Conservation (phyloP, 2,797 vertebrate genomes). For the Neopelma chrysocephalum region DNA sequence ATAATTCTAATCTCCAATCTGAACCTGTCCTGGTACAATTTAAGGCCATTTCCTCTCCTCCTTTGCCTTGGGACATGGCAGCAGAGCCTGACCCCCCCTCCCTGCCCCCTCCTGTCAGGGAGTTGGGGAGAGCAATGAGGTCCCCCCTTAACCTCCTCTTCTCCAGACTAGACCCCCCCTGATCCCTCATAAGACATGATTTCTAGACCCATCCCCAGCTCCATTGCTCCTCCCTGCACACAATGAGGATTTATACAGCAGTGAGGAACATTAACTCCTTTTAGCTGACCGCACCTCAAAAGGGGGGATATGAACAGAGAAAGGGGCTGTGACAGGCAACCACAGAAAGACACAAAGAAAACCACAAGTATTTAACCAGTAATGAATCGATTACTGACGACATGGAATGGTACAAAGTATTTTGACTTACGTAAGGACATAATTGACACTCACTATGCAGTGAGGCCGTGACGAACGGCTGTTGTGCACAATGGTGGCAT, state of each 20-base stretch:
- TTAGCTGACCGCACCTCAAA: neutral
- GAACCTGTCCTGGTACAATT: neutral
- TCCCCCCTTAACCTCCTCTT: neutral
- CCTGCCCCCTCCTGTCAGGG: neutral
- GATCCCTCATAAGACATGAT: neutral
- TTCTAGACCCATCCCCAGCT: neutral
- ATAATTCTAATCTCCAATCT: neutral
- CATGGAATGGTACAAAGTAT: slow-evolving; percentile 57
- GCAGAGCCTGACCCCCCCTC: neutral
- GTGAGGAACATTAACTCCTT: neutral
- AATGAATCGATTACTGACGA: neutral
- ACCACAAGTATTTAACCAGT: neutral
- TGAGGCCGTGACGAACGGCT: slow-evolving; percentile 84
- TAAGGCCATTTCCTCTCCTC: neutral
- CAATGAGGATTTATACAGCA: no score
- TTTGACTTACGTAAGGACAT: slow-evolving; percentile 86
- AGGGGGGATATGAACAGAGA: neutral
- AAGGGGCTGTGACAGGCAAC: neutral
- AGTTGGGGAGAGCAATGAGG: neutral
- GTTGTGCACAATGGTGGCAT: slow-evolving; percentile 83
- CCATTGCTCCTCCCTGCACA: neutral
- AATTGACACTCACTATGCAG: slow-evolving; percentile 88
- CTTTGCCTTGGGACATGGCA: neutral
- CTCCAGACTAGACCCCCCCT: neutral
- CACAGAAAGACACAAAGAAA: neutral